These are phyloP conservation scores for Myripristis murdjan DNA, from an alignment of 2,797 vertebrate species.

Conservation along the genomic window DNA sequence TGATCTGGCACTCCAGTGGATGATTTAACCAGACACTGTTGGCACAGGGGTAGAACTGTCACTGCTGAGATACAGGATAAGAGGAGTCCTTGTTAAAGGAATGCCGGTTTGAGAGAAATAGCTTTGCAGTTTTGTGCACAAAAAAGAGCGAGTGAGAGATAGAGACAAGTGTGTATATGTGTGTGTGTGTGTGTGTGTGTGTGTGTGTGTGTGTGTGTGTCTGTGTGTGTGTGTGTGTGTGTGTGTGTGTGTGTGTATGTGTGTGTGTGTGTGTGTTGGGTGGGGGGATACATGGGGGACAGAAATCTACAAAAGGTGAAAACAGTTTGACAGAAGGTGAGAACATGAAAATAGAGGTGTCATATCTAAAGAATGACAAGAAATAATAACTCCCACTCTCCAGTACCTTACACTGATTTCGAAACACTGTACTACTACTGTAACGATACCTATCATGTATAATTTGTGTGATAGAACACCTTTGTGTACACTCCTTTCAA, in stretches of 20 bases:
- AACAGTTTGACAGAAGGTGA: slow-evolving; percentile 53
- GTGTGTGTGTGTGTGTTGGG: no score
- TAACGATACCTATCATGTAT: slow-evolving; percentile 8
- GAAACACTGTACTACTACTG: slow-evolving; percentile 16
- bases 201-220: no score
- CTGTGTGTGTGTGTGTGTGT: no score
- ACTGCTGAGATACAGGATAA: slow-evolving; percentile 53
- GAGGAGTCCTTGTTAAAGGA: slow-evolving; percentile 53
- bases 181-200: no score
- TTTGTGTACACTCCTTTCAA: background rate
- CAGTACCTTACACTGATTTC: no score
- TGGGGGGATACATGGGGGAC: no score
- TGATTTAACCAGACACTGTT: slow-evolving; percentile 44
- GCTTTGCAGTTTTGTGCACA: slow-evolving; percentile 26
- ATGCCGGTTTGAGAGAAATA: slow-evolving; percentile 37
- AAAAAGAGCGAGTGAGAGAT: slow-evolving; percentile 35
- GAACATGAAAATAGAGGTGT: slow-evolving; percentile 56
- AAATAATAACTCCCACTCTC: slow-evolving; percentile 18
- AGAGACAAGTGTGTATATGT: slow-evolving; percentile 34
- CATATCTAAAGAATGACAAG: slow-evolving; percentile 26
- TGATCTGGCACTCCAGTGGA: slow-evolving; percentile 32
- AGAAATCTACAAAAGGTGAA: slow-evolving; percentile 35
- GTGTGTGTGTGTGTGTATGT: no score
- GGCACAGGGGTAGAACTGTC: slow-evolving; percentile 55
- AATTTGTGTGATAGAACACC: background rate